phyloP scores from a whole-genome alignment of 2,113 vertebrate species.

The Dendropsophus ebraccatus region DNA sequence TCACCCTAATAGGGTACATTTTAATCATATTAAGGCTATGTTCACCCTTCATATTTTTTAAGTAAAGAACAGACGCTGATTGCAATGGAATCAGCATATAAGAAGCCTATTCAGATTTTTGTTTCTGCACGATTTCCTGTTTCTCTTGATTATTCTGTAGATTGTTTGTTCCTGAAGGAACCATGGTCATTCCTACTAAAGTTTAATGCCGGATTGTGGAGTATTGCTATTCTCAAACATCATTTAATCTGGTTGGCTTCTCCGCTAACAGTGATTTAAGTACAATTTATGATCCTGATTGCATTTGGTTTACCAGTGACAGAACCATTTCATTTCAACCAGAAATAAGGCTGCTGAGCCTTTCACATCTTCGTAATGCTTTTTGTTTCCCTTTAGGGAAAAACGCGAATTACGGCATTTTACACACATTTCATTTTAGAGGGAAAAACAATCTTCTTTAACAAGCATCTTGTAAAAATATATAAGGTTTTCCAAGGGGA shows the following conservation, averaged over 20 bases:
- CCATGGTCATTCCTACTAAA: background rate
- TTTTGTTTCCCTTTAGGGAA: background rate
- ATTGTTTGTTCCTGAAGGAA: conserved; percentile 4
- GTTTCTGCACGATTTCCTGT: conserved; percentile 33
- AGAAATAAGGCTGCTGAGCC: conserved; percentile 35
- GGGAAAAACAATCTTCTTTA: background rate
- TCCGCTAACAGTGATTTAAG: conserved; percentile 45
- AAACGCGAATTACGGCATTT: background rate
- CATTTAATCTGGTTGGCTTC: conserved; percentile 33
- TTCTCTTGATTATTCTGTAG: conserved; percentile 12
- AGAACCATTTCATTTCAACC: conserved; percentile 38
- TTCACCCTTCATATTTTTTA: too few relatives aligned
- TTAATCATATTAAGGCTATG: too few relatives aligned
- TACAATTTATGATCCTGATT: conserved; percentile 44
- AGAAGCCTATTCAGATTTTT: too few relatives aligned
- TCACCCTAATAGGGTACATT: too few relatives aligned
- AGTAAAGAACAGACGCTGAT: too few relatives aligned
- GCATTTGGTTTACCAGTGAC: conserved; percentile 43
- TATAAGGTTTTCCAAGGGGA: too few relatives aligned
- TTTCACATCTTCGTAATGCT: conserved; percentile 6
- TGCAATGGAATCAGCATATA: too few relatives aligned
- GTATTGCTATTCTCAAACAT: conserved; percentile 6
- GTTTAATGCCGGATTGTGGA: background rate
- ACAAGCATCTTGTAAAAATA: background rate
- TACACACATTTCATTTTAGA: background rate